Conservation (phyloP, 2,113 vertebrate species). For the Jacana jacana region DNA sequence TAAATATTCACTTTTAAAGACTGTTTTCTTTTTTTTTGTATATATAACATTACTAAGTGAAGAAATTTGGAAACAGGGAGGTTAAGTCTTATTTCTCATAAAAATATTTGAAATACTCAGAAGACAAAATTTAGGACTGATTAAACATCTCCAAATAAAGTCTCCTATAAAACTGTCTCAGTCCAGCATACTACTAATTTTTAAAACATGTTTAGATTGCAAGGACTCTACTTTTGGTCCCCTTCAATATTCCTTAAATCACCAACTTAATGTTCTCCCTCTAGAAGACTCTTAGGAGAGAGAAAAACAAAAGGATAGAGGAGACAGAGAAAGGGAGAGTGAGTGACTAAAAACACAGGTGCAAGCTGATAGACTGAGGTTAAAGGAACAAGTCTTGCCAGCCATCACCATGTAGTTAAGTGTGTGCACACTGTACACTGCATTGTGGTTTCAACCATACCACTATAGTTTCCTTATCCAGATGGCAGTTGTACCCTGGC, state of each 20-base stretch:
- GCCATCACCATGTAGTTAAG: neutral
- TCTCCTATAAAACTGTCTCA: neutral
- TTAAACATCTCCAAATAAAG: neutral
- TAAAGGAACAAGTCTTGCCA: neutral
- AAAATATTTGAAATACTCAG: neutral
- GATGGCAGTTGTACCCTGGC: neutral
- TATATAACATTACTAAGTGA: neutral
- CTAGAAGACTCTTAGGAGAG: neutral
- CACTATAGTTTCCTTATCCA: neutral
- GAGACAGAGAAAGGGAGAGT: neutral
- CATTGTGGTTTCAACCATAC: neutral
- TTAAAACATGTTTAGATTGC: neutral
- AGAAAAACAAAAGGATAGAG: neutral
- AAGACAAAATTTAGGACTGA: neutral
- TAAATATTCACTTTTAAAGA: neutral
- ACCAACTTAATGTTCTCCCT: neutral
- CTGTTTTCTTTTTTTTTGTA: neutral
- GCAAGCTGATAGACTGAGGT: neutral
- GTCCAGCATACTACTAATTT: neutral
- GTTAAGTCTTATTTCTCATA: neutral
- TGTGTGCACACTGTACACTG: accelerated
- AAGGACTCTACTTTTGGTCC: neutral
- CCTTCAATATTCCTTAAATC: neutral
- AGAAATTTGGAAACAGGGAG: neutral
- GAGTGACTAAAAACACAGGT: neutral